These are phyloP conservation scores for Stenodema calcarata DNA, from an alignment of 2,888 invertebrate genomes.

Conservation along the genomic window DNA sequence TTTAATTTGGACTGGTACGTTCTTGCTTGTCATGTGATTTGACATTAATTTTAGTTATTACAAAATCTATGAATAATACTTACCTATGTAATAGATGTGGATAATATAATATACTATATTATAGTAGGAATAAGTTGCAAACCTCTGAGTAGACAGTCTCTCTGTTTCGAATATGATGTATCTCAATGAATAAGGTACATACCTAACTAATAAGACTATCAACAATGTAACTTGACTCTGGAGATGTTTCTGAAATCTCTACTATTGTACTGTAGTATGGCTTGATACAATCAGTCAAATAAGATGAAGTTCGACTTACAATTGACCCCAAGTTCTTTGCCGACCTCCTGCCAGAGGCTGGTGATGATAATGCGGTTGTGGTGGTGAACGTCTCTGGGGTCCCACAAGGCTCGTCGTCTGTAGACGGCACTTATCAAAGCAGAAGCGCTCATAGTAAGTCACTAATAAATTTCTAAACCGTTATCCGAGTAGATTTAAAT, in stretches of 20 bases:
- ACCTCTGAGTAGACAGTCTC: too few species aligned
- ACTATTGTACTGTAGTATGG: too few species aligned
- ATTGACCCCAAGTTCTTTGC: slow-evolving; percentile 43
- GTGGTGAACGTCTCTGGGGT: slow-evolving; percentile 49
- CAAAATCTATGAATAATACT: too few species aligned
- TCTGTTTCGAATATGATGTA: too few species aligned
- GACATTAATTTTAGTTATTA: too few species aligned
- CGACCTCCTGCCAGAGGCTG: slow-evolving; percentile 49
- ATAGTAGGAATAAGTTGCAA: too few species aligned
- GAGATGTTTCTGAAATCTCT: too few species aligned
- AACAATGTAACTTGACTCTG: too few species aligned
- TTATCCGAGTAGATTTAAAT: not conserved
- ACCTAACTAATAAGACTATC: too few species aligned
- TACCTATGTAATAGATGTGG: too few species aligned
- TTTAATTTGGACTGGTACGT: not conserved
- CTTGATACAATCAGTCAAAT: not conserved
- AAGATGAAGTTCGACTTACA: slow-evolving; percentile 28
- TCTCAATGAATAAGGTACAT: too few species aligned
- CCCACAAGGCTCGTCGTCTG: slow-evolving; percentile 48
- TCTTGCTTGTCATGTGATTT: not conserved
- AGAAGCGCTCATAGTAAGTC: slow-evolving; percentile 41
- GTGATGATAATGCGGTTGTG: slow-evolving; percentile 51
- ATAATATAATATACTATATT: too few species aligned
- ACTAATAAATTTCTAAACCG: not conserved
- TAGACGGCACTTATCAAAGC: slow-evolving; percentile 48